Evolutionary conservation across 2,113 vertebrate species (phyloP), one percentile per base, ranked within the genome.

Genomic region (Gambusia affinis): DNA sequence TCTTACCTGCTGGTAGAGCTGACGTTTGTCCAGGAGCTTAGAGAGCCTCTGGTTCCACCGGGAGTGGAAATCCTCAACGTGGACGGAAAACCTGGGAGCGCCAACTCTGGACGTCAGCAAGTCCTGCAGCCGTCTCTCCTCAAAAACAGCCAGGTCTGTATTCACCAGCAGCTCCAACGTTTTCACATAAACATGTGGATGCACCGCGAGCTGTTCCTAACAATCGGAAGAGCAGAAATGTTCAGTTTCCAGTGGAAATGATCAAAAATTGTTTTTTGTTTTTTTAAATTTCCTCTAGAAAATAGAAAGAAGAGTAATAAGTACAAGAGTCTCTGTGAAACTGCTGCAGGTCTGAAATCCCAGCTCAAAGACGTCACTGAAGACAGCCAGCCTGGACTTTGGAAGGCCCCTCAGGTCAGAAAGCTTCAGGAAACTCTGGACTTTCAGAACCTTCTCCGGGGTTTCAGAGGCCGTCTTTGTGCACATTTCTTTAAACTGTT

Each of bases 121-220:
- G 2, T 94, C 93, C 66, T 92, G 93, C 33, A 91, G 70, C 12
- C 86, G 68, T 51, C 63, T 80, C 81, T 95, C 91, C 76, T 92
- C 90, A 24, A 92, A 92, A 12, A 90, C 12, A 0, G 80, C 79
- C 47, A 92, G 17, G 6, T 94, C 93, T 2, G 62, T 82, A 27
- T 79, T 70, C 17, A 91, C 31, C 78, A 92, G 10, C 8, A 67
- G 72, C 78, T 92, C 72, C 28, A 93, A 92, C 42, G 77, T 66
- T 0, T 30, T 30, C 64, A 6, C 84, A 81, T 76, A 90, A 15
- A 15, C 7, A 27, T 70, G 8, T 0, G 88, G 87, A 0, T 4
- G 73, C 28, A 0, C 1, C 24, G 17, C 3, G 0, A 90, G 83
- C 11, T 24, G 17, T 8, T n/a, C 42, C 94, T 94, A 74, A 4